These are phyloP conservation scores for Parazoanthus darwini DNA, from an alignment of 92 coral and sea anemone genomes.

Conservation along the genomic window DNA sequence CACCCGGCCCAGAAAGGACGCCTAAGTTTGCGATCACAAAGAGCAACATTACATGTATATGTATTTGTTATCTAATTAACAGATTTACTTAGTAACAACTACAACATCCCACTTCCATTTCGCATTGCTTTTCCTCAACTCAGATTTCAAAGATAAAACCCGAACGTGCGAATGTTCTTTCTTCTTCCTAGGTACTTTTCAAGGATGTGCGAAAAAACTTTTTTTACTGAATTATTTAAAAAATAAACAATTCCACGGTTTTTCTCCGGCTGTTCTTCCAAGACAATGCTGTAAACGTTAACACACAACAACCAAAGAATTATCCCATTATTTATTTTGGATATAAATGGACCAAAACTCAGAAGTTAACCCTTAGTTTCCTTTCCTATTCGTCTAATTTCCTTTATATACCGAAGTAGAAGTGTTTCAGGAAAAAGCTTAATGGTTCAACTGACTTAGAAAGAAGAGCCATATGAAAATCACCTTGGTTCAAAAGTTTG, in stretches of 20 bases:
- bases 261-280: not conserved
- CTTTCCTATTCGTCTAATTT: not conserved
- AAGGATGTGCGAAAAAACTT: not conserved
- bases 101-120: not conserved
- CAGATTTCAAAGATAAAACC: constrained; percentile 13
- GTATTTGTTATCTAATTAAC: not conserved
- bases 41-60: not conserved
- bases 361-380: not conserved
- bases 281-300: not conserved
- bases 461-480: too few relatives aligned
- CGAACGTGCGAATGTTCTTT: not conserved
- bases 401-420: not conserved
- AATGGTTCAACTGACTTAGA: not conserved
- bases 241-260: not conserved
- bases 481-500: too few relatives aligned
- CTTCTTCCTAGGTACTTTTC: not conserved
- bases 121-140: not conserved
- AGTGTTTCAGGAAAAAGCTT: too few relatives aligned
- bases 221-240: too few relatives aligned
- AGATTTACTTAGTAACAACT: constrained; percentile 10
- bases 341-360: not conserved
- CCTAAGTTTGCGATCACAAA: constrained; percentile 18
- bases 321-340: not conserved
- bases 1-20: constrained; percentile 3
- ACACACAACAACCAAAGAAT: not conserved